Evolutionary conservation across 2,888 invertebrate genomes (phyloP).

Genomic region (Pammene fasciana): DNA sequence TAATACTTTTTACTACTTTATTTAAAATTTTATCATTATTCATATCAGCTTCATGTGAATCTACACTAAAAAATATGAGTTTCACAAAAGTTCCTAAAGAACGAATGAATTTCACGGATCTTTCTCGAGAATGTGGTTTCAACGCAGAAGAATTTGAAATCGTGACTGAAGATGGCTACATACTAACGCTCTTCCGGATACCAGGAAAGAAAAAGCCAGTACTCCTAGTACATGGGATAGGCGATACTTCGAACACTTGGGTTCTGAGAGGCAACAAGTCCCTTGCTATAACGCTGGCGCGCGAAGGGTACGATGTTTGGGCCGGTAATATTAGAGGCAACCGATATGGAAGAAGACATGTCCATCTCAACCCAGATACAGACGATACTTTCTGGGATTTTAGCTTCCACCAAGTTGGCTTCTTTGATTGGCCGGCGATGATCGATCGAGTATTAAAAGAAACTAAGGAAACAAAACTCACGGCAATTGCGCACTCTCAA

Average conservation of each 20-base stretch:
- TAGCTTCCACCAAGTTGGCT: constrained; percentile 24
- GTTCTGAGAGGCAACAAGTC: constrained; percentile 22
- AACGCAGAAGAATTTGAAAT: constrained; percentile 24
- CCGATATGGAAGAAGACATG: constrained; percentile 23
- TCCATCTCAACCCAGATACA: constrained; percentile 12
- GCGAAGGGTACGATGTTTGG: constrained; percentile 22
- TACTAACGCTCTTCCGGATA: constrained; percentile 17
- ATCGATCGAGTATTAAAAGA: constrained; percentile 22
- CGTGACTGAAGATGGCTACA: constrained; percentile 28
- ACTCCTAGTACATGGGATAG: constrained; percentile 20
- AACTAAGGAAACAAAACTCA: constrained; percentile 10
- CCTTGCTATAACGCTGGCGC: constrained; percentile 6
- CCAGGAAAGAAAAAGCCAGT: constrained; percentile 19
- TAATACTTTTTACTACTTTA: not conserved
- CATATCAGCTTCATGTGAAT: not conserved
- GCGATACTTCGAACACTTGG: constrained; percentile 24
- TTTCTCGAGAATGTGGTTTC: constrained; percentile 14
- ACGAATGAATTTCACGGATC: constrained; percentile 18
- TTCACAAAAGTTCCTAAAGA: constrained; percentile 2
- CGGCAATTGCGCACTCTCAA: constrained; percentile 21
- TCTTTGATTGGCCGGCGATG: constrained; percentile 22
- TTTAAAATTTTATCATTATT: not conserved
- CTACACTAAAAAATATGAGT: not conserved
- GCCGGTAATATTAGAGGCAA: constrained; percentile 26
- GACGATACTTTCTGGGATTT: constrained; percentile 26